Base-by-base conservation (phyloP, 2,888 invertebrate species). In the Habrosyne pyritoides region DNA sequence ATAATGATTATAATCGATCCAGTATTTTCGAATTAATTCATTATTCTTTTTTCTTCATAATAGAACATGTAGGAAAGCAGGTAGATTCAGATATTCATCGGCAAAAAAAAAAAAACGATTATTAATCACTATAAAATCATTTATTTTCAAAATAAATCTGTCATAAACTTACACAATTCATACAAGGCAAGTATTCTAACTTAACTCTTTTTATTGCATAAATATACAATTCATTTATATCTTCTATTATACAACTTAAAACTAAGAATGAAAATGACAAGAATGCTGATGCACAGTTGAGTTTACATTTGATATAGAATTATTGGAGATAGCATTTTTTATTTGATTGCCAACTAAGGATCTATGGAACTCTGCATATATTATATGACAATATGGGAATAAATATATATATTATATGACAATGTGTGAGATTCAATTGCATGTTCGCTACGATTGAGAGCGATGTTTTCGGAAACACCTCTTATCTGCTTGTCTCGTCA, bases 381-480 rank as follows among this genome's bases (percentile, higher is more conserved):
- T 58, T 56, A 55, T 58, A 56, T 46, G n/a, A n/a, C n/a, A 59
- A 60, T 59, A 24, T 24, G 3, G 24, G 24, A 53, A 66, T 57
- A 47, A 61, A 47, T 66, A 62, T n/a, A n/a, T n/a, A n/a, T n/a
- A n/a, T n/a, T n/a, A n/a, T n/a, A n/a, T n/a, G n/a, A n/a, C n/a
- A n/a, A n/a, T 55, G 52, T 56, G 49, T 53, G 70, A 70, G 71
- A 69, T 77, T 68, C 61, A 54, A 49, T 26, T 33, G 21, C 30
- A 49, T 62, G 47, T 68, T 24, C 70, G 87, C 86, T 91, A 93
- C 74, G 92, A 92, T 66, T 93, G 91, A 71, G 96, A 96, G 61
- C 98, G 97, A 71, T 98, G 96, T 87, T 98, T 99, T 83, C 98
- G 97, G 81, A 97, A 97, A 78, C 97, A 97, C 63, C 98, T 93